Evolutionary conservation across 2,113 vertebrate genomes (phyloP), one percentile per base, ranked within the genome.

Genomic region (Numida meleagris): DNA sequence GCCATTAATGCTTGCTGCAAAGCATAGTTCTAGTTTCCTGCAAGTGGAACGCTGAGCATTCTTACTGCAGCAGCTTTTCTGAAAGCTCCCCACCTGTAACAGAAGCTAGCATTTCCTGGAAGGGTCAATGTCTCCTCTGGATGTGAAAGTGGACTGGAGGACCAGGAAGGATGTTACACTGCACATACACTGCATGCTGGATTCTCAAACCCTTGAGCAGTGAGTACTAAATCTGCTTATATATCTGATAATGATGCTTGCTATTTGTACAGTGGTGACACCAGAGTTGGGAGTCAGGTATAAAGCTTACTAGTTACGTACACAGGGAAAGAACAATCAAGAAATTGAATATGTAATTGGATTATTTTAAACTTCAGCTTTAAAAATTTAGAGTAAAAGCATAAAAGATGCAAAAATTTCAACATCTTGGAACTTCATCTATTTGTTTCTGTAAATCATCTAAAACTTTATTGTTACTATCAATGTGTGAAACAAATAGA

Each of bases 101-200:
- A 55, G 65, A 10, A 51, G 31, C 4, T 1, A 25, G 3, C 4
- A 10, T 12, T 34, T 57, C 21, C 66, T 19, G 13, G 3, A 14
- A 70, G 8, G 14, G 38, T 43, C 2, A 40, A 34, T 9, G 17
- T 3, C 23, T 88, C 38, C 33, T 81, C 36, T 55, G 38, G 8
- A 2, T 0, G 19, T 12, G 11, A 43, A 78, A 21, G 2, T 3
- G 12, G 3, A 2, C 11, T 17, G 5, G 21, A 59, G 24, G 10
- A 6, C 34, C 36, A 61, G 50, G 51, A 61, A 23, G 45, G 29
- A 8, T 16, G 5, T 8, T 34, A 20, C 14, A 6, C 17, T 78
- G 31, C 55, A n/a, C 10, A 53, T 14, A 31, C 9, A 14, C 9
- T 36, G 25, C 21, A 14, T 27, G 2, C 31, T 68, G 45, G 15